Conservation (phyloP, 2,797 vertebrate genomes). For the Hypotaenidia philippensis region DNA sequence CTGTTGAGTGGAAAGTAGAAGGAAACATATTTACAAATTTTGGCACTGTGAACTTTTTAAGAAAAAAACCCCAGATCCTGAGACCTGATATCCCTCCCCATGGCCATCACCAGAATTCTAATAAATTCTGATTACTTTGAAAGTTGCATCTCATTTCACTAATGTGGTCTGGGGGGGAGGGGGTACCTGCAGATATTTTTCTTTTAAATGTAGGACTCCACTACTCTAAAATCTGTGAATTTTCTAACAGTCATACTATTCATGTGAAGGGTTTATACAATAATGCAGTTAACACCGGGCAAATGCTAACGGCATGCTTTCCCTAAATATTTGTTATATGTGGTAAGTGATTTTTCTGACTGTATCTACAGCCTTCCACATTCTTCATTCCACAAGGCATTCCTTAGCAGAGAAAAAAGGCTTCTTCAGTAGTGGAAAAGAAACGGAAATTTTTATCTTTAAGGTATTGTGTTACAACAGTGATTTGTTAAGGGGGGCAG, state of each 20-base stretch:
- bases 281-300: neutral
- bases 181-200: neutral
- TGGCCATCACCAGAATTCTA: neutral
- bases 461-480: neutral
- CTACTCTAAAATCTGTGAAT: neutral
- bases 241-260: neutral
- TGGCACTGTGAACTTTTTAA: neutral
- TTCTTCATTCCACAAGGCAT: neutral
- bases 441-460: neutral
- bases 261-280: neutral
- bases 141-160: neutral
- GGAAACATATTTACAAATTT: neutral
- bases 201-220: neutral
- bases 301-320: neutral
- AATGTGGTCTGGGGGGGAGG: neutral
- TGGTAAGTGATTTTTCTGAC: neutral
- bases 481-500: neutral
- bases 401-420: neutral
- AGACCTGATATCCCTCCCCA: fast-evolving
- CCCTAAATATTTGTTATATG: neutral
- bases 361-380: fast-evolving
- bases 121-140: neutral
- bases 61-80: neutral
- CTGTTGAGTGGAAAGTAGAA: neutral
- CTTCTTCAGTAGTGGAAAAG: neutral